phyloP scores from a whole-genome alignment of 2,797 vertebrate genomes.

The Propithecus perrieri region DNA sequence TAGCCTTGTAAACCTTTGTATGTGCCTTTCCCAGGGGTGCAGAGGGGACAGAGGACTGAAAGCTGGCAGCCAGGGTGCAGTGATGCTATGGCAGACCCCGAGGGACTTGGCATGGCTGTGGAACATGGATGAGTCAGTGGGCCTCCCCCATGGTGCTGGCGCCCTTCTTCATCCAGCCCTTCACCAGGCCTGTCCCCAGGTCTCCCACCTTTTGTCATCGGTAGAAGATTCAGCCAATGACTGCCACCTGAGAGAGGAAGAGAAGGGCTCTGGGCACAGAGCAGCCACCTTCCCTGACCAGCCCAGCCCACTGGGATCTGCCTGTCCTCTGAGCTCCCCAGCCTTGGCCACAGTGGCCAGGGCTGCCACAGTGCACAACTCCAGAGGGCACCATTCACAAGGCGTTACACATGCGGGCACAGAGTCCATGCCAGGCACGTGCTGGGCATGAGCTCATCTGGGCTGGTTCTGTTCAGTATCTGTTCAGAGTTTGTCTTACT shows the following conservation, averaged over 20 bases:
- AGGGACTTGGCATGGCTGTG: background rate
- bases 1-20: rapidly evolving
- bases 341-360: background rate
- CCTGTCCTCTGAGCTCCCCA: background rate
- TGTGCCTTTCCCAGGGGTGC: no score
- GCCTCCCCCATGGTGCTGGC: background rate
- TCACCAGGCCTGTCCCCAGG: background rate
- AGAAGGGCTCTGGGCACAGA: background rate
- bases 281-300: no score
- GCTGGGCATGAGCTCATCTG: background rate
- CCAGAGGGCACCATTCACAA: background rate
- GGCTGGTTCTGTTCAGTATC: background rate
- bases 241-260: background rate
- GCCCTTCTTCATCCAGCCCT: background rate
- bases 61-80: rapidly evolving
- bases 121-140: background rate
- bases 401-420: background rate
- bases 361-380: background rate
- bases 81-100: rapidly evolving
- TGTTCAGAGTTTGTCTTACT: background rate
- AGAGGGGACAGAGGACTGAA: background rate
- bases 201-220: background rate
- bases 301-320: background rate
- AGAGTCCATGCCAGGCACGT: background rate
- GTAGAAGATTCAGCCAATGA: background rate